phyloP scores from a whole-genome alignment of 2,888 invertebrate genomes.

The Drosophila greeni region DNA sequence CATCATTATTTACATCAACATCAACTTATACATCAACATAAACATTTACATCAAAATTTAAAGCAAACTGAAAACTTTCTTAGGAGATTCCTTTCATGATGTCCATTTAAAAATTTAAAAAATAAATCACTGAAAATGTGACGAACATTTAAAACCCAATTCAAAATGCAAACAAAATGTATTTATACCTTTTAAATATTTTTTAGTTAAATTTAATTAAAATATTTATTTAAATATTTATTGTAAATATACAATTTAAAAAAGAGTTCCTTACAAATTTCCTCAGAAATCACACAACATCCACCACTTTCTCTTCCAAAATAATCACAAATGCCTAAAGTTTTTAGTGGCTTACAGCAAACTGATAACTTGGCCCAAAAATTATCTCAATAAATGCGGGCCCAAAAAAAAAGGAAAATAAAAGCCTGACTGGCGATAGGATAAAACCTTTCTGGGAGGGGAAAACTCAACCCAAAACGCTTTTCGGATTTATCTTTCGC shows the following conservation, averaged over 20 bases:
- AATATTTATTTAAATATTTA: too few relatives aligned
- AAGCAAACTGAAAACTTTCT: neutral
- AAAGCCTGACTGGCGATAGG: slow-evolving; percentile 2
- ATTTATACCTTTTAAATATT: too few relatives aligned
- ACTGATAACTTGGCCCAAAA: slow-evolving; percentile 12
- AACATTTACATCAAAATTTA: too few relatives aligned
- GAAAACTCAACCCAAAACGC: neutral
- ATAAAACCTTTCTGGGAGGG: neutral
- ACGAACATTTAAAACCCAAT: neutral
- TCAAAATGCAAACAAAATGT: neutral
- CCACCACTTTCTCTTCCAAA: neutral
- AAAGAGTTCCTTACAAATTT: neutral
- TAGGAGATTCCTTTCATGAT: too few relatives aligned
- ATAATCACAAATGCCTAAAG: neutral
- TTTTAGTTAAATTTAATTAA: too few relatives aligned
- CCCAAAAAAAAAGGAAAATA: slow-evolving; percentile 4
- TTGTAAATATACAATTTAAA: neutral
- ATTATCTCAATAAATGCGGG: slow-evolving; percentile 5
- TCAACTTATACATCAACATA: too few relatives aligned
- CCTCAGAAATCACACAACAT: neutral
- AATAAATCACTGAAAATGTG: neutral
- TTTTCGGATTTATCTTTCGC: slow-evolving; percentile 4
- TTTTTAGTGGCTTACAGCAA: slow-evolving; percentile 6
- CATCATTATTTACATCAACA: too few relatives aligned
- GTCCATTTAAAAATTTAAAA: neutral